Conservation (phyloP, 2,888 invertebrate genomes). For the Holacanthella duospinosa region DNA sequence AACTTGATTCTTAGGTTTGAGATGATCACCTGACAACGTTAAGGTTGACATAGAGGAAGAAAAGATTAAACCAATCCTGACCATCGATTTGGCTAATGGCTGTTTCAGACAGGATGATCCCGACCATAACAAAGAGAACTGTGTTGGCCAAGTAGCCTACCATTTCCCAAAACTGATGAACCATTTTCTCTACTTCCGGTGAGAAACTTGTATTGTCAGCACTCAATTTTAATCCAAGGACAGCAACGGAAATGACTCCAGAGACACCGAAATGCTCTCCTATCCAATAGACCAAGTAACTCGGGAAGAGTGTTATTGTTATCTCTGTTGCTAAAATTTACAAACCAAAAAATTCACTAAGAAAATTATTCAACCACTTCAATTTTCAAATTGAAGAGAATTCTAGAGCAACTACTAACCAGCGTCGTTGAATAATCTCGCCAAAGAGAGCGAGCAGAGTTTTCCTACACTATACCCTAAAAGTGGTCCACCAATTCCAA, state of each 20-base stretch:
- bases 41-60: slow-evolving; percentile 43
- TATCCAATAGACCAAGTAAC: slow-evolving; percentile 43
- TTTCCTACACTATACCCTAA: slow-evolving; percentile 43
- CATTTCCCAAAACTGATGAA: slow-evolving; percentile 44
- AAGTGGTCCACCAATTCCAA: slow-evolving; percentile 41
- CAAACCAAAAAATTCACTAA: background rate
- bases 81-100: slow-evolving; percentile 45
- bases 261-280: slow-evolving; percentile 40
- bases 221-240: slow-evolving; percentile 43
- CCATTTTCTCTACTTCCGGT: slow-evolving; percentile 43
- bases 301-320: slow-evolving; percentile 42
- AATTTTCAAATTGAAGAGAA: background rate
- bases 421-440: slow-evolving; percentile 43
- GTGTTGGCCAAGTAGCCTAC: slow-evolving; percentile 48
- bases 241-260: slow-evolving; percentile 44
- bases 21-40: slow-evolving; percentile 43
- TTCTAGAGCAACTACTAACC: slow-evolving; percentile 1
- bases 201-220: slow-evolving; percentile 43
- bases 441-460: slow-evolving; percentile 41
- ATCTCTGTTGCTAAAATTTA: slow-evolving; percentile 40
- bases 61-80: slow-evolving; percentile 46
- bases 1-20: background rate
- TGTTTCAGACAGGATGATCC: slow-evolving; percentile 51
- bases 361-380: too few species aligned
- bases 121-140: slow-evolving; percentile 52